These are phyloP conservation scores for Noctua comes DNA, from an alignment of 2,888 invertebrate genomes.

Conservation along the genomic window DNA sequence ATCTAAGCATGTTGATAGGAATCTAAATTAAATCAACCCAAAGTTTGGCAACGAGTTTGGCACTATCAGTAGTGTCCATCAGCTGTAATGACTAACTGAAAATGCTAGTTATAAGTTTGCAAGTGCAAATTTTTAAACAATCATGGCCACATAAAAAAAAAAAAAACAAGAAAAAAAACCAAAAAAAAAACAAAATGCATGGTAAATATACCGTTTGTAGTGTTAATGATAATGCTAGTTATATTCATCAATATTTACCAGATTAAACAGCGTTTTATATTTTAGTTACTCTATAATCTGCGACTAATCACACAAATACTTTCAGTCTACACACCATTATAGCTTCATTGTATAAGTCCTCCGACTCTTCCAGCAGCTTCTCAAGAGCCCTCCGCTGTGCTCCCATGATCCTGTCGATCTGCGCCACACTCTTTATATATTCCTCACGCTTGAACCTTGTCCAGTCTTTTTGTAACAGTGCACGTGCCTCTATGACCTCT, in stretches of 20 bases:
- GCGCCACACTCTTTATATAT: slow-evolving; percentile 91
- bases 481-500: slow-evolving; percentile 92
- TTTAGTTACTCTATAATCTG: neutral
- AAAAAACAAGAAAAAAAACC: no score
- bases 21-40: neutral
- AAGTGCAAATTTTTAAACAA: no score
- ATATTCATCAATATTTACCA: neutral
- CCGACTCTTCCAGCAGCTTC: slow-evolving; percentile 94
- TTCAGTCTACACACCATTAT: slow-evolving; percentile 91
- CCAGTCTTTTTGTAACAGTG: slow-evolving; percentile 94
- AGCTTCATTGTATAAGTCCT: slow-evolving; percentile 96
- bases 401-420: slow-evolving; percentile 92
- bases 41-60: neutral
- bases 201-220: no score
- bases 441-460: slow-evolving; percentile 92
- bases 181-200: no score
- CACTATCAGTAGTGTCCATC: neutral
- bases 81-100: neutral
- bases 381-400: slow-evolving; percentile 95
- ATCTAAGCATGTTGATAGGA: neutral
- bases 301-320: neutral
- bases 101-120: neutral
- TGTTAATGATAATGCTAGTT: neutral
- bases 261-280: neutral
- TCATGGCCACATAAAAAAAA: no score